Base-by-base conservation (phyloP, 53 echinoderm and acorn worm genomes). In the Henricia sp. region DNA sequence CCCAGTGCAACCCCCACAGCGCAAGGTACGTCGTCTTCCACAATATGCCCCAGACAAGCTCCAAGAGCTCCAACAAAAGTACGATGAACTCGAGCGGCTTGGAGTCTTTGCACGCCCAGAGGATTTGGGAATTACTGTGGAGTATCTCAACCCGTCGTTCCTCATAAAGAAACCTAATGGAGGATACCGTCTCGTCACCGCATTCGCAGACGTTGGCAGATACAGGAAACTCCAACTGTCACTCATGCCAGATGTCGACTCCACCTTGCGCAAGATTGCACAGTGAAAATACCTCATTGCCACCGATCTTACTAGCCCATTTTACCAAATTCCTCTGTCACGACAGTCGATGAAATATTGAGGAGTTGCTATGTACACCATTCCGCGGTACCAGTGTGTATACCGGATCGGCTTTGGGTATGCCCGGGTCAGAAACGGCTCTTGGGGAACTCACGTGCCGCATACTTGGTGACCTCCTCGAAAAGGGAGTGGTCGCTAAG, bases 241-340 rank as follows among this genome's bases (percentile, higher is more conserved):
- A 1, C 82, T 71, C 32, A 55, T 88, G 70, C 82, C 83, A 21
- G 72, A 71, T 63, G 83, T 88, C 0, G 64, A 88, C 32, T 82
- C 82, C 52, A 27, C 48, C 28, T 57, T 54, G 17, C 36, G 36
- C 72, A 9, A 72, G 21, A 58, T 54, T 42, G 72, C 57, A 82
- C 89, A 44, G 75, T 84, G 84, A 73, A 72, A 85, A 59, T 42
- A 71, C 27, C 33, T 90, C 21, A 80, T 90, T 28, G 30, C 67
- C 27, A 86, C 90, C 9, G 65, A 91, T 44, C 92, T 91, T 24
- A 91, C 77, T 21, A 87, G 63, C 35, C 84, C 89, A 42, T 76
- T 86, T 54, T 80, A 65, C 39, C 83, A 90, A 34, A 67, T 82
- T 17, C 87, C 87, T 0, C 60, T 82, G 23, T 80, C 91, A 19